These are phyloP conservation scores for Lottia gigantea DNA, from an alignment of 2,888 invertebrate genomes.

Conservation along the genomic window DNA sequence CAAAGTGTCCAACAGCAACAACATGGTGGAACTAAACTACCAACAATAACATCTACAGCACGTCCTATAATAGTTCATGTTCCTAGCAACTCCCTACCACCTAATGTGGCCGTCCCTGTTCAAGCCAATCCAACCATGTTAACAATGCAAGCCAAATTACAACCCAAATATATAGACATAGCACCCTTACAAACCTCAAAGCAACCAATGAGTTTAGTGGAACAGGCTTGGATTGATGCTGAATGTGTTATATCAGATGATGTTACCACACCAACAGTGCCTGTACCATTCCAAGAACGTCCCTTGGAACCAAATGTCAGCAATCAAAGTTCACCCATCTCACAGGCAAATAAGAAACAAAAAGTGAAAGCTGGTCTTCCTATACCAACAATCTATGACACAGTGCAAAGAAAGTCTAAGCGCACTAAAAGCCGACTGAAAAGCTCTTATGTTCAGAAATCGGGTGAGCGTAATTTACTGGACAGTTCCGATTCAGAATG, in stretches of 20 bases:
- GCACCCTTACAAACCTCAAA: not conserved
- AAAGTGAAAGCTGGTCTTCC: constrained; percentile 39
- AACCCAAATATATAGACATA: not conserved
- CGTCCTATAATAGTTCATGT: constrained; percentile 11
- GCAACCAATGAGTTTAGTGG: constrained; percentile 1
- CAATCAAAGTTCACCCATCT: not conserved
- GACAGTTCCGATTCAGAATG: constrained; percentile 41
- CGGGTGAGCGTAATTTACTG: constrained; percentile 37
- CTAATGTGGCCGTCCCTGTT: not conserved
- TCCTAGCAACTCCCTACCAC: constrained; percentile 5
- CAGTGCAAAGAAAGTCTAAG: constrained; percentile 6
- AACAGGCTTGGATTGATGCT: constrained; percentile 43
- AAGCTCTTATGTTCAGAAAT: constrained; percentile 12
- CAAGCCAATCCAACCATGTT: not conserved
- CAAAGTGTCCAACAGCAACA: constrained; percentile 35
- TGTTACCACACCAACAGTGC: constrained; percentile 33
- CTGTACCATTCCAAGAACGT: constrained; percentile 22
- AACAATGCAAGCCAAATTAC: not conserved
- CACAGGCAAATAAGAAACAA: constrained; percentile 21
- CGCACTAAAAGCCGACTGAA: constrained; percentile 19
- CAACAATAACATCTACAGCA: not conserved
- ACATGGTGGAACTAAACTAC: constrained; percentile 6
- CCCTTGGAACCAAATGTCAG: not conserved
- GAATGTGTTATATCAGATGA: constrained; percentile 29
- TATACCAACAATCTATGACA: constrained; percentile 44